phyloP scores from a whole-genome alignment of 2,113 vertebrate species.

The Aleadryas rufinucha region DNA sequence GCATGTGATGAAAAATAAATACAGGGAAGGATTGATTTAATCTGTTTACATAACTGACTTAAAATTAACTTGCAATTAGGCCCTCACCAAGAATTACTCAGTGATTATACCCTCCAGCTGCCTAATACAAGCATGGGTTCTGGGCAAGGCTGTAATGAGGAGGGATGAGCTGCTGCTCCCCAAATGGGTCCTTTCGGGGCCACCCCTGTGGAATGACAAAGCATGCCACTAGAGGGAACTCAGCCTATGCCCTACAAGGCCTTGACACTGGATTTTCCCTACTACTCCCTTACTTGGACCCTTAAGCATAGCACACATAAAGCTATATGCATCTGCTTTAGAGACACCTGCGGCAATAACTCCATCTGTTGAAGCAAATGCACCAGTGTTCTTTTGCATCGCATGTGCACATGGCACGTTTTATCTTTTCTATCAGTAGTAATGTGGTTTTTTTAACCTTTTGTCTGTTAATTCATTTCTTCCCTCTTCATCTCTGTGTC shows the following conservation, averaged over 20 bases:
- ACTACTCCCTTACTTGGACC: accelerated
- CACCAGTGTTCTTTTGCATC: neutral
- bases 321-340: accelerated
- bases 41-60: conserved; percentile 34
- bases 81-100: neutral
- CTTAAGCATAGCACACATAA: neutral
- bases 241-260: accelerated
- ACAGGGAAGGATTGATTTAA: neutral
- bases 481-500: neutral
- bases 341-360: neutral
- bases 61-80: conserved; percentile 26
- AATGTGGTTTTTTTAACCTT: neutral
- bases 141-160: neutral
- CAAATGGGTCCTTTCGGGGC: accelerated
- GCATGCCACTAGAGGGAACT: neutral
- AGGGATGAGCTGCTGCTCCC: neutral
- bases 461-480: neutral
- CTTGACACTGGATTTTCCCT: neutral
- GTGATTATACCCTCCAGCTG: neutral
- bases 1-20: neutral
- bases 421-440: neutral
- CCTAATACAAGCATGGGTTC: neutral
- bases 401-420: accelerated
- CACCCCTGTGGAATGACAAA: neutral
- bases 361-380: neutral